phyloP scores from a whole-genome alignment of 1,140 invertebrate genomes.

The Diorhabda sublineata region DNA sequence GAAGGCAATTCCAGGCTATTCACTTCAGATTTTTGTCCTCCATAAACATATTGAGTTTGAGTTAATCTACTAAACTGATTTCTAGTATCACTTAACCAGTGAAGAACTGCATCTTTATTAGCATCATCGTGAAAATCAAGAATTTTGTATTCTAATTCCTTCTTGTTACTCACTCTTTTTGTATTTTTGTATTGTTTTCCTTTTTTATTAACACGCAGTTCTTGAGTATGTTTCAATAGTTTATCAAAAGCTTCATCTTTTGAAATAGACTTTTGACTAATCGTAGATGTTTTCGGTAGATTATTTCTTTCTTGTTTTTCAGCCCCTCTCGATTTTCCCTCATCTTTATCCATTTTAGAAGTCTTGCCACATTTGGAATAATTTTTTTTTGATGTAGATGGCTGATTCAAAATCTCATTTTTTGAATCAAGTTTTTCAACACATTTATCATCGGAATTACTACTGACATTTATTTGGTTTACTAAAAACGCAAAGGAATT shows the following conservation, averaged over 20 bases:
- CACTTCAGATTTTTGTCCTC: background rate
- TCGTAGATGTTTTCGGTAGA: too few relatives aligned
- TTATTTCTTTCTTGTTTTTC: background rate
- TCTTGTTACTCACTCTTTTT: constrained; percentile 8
- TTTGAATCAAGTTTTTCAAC: background rate
- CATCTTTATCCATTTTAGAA: background rate
- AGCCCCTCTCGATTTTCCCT: background rate
- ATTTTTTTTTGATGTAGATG: background rate
- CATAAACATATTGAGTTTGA: constrained; percentile 21
- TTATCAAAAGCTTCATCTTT: constrained; percentile 10
- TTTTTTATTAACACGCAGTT: constrained; percentile 17
- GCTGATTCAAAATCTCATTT: background rate
- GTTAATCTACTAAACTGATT: constrained; percentile 26
- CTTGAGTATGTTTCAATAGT: background rate
- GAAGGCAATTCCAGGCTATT: constrained; percentile 21
- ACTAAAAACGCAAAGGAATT: background rate
- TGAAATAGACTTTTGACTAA: background rate
- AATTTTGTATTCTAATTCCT: constrained; percentile 4
- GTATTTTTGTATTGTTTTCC: constrained; percentile 9
- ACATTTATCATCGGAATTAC: background rate
- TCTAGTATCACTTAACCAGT: constrained; percentile 18
- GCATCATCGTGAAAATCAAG: constrained; percentile 20
- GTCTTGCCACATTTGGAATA: background rate
- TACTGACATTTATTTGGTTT: background rate
- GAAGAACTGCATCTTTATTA: constrained; percentile 9